A percentile compares a stretch with the other conserved stretches of the same genome.
phyloP scores from a whole-genome alignment of 1,140 invertebrate genomes.

The Galendromus occidentalis region DNA sequence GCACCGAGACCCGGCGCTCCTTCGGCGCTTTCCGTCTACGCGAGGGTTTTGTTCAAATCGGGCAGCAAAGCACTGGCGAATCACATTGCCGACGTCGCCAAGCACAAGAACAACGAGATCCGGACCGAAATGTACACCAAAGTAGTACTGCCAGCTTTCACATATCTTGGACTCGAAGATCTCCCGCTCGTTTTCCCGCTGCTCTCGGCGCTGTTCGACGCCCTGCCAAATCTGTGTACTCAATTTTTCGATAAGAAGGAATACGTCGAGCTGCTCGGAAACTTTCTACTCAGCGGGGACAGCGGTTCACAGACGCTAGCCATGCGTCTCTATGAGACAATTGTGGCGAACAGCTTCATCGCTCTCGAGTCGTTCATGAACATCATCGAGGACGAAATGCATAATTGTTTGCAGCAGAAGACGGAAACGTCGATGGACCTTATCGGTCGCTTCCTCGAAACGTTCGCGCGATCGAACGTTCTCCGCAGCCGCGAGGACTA shows the following conservation, averaged over 20 bases:
- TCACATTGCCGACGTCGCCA: not conserved
- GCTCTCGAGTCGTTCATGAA: not conserved
- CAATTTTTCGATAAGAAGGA: slow-evolving; percentile 4
- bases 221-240: not conserved
- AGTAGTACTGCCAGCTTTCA: not conserved
- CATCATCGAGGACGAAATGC: slow-evolving; percentile 8
- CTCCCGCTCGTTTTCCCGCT: not conserved
- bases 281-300: not conserved
- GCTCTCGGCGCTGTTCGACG: not conserved
- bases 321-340: not conserved
- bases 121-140: not conserved
- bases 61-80: not conserved
- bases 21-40: not conserved
- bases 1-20: not conserved
- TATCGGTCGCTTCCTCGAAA: not conserved
- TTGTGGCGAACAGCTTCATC: not conserved
- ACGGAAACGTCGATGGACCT: not conserved
- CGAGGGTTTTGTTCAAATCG: not conserved
- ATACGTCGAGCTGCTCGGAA: not conserved
- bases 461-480: not conserved
- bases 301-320: not conserved
- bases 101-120: not conserved
- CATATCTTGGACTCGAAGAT: slow-evolving; percentile 5
- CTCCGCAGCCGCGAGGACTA: not conserved
- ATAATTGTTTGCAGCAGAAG: not conserved